Evolutionary conservation across 2,888 invertebrate genomes (phyloP).

Genomic region (Sinotaia quadrata): DNA sequence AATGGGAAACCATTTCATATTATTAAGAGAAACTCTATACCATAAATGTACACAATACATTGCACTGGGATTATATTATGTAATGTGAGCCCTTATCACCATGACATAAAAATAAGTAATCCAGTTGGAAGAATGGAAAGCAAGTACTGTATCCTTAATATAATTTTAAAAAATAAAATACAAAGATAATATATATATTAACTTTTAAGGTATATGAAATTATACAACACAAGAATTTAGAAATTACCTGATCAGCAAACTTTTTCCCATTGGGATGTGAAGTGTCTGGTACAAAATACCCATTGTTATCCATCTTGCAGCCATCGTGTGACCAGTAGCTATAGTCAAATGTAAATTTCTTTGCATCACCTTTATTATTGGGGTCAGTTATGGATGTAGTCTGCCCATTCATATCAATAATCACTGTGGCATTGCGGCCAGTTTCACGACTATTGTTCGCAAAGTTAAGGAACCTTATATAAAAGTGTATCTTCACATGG

Average conservation of each 20-base stretch:
- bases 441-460: slow-evolving; percentile 74
- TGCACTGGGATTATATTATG: too few relatives aligned
- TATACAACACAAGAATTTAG: neutral
- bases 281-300: slow-evolving; percentile 72
- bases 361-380: slow-evolving; percentile 68
- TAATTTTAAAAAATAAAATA: neutral
- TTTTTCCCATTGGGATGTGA: slow-evolving; percentile 72
- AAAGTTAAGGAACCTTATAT: slow-evolving; percentile 26
- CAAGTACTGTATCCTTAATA: too few relatives aligned
- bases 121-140: too few relatives aligned
- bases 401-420: slow-evolving; percentile 74
- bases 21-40: too few relatives aligned
- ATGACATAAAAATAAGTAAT: too few relatives aligned
- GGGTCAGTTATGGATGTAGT: slow-evolving; percentile 74
- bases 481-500: neutral
- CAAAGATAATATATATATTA: neutral
- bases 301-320: slow-evolving; percentile 72
- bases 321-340: slow-evolving; percentile 78
- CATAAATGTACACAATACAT: too few relatives aligned
- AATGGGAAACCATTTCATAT: too few relatives aligned
- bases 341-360: slow-evolving; percentile 75
- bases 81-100: too few relatives aligned
- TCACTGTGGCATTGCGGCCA: slow-evolving; percentile 73
- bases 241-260: slow-evolving; percentile 75
- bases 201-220: neutral